Base-by-base conservation (phyloP, 1,140 invertebrate genomes). In the Zaprionus inermis region DNA sequence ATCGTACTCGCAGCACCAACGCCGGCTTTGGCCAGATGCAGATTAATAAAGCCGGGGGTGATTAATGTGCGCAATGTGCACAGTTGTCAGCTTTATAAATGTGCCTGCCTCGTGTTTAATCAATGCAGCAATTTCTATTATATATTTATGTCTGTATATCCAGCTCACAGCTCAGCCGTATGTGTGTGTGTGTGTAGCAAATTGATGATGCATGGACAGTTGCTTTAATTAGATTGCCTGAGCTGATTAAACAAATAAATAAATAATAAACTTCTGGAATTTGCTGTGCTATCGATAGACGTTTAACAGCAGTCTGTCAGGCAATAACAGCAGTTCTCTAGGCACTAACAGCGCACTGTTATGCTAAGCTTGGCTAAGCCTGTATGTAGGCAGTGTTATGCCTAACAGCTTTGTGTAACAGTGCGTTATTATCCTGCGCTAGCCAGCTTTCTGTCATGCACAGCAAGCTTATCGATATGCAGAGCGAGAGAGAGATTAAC, bases 81-180 rank as follows among this genome's bases (percentile, higher is more conserved):
- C 69, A 88, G 64, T 76, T 85, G 82, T 82, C 82, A 88, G 82
- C 51, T 78, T 82, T 76, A 66, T 82, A 81, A 70, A 86, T 79
- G 72, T 65, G 41, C 67, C 49, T 68, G 64, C 55, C 52, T 51
- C 49, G 32, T 61, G 7, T 68, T 79, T 88, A 82, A 85, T 82
- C 79, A 88, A 61, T 57, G 63, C 54, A 51, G 65, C 57, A 69
- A 71, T 64, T 60, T 60, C 56, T 32, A 49, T 67, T 69, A 70
- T 78, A 60, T 49, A 18, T 73, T 56, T 52, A 41, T 32, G 6
- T 24, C 0, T 12, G 11, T 49, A 22, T 49, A 22, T 49, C 44
- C 44, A 46, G 30, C 30, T 32, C 30, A 10, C 30, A 32, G 30
- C 30, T 32, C 28, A 28, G 24, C 24, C 5, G 24, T 3, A 10